Conservation (phyloP, 2,888 invertebrate species). For the Itoplectis maculator region DNA sequence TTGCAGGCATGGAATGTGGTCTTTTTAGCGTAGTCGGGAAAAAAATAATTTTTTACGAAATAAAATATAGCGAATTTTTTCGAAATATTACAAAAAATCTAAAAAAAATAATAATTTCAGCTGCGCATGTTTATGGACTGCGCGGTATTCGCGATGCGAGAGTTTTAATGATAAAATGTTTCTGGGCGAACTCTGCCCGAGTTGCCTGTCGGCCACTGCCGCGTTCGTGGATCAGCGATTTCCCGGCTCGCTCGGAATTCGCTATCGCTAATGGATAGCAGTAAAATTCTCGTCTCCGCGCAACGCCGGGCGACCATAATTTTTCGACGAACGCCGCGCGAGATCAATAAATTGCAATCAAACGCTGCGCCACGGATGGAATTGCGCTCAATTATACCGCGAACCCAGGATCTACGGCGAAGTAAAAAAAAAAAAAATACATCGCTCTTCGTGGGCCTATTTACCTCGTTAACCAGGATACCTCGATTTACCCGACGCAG, state of each 20-base stretch:
- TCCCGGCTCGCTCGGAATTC: slow-evolving; percentile 41
- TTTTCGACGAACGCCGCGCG: slow-evolving; percentile 33
- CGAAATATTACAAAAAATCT: no score
- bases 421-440: no score
- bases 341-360: slow-evolving; percentile 53
- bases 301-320: slow-evolving; percentile 31
- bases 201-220: neutral
- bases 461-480: slow-evolving; percentile 1
- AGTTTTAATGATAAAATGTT: slow-evolving; percentile 40
- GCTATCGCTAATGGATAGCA: slow-evolving; percentile 40
- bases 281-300: slow-evolving; percentile 38
- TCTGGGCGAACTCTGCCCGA: neutral
- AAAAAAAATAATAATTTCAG: neutral
- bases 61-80: no score
- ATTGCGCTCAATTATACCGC: slow-evolving; percentile 4
- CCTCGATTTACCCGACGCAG: no score
- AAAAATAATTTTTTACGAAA: no score
- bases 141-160: neutral
- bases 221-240: slow-evolving; percentile 50
- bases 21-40: no score
- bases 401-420: neutral
- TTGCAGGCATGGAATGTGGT: no score
- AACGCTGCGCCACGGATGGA: neutral
- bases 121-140: neutral
- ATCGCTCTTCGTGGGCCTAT: neutral